Evolutionary conservation across 2,113 vertebrate species (phyloP), one percentile per base, ranked within the genome.

Genomic region (Syngnathus floridae): DNA sequence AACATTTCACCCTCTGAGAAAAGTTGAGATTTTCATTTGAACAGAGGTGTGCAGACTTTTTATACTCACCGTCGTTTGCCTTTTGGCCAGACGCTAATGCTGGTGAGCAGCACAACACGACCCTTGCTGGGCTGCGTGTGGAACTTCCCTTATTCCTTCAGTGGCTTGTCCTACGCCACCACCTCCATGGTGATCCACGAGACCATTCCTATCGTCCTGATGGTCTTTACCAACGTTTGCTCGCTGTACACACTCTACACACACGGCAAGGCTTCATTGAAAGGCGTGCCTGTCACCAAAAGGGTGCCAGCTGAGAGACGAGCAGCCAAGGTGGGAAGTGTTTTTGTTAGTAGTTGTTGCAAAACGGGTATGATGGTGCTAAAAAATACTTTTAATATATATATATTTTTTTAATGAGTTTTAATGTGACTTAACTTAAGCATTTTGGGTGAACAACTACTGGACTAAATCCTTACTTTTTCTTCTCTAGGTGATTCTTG

Each of bases 131-230:
- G 90, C 36, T 93, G 92, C 51, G 72, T 91, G 19, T 93, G 91
- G 91, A 82, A 90, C 67, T 93, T 93, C 22, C 90, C 90, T 3
- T 71, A 71, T 17, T 59, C 7, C 16, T 62, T 73, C 72, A 84
- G 73, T 1, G 88, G 88, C 14, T 74, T 92, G 72, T 77, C 79
- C 26, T 93, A 88, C 14, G 89, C 88, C 37, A 91, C 90, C 8
- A 72, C 87, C n/a, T 90, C 92, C 38, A 82, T 93, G 86, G 83
- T 91, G 65, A 85, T 92, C 71, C 91, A 93, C 14, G 90, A 93
- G 74, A 40, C 66, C 0, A 17, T 91, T 12, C 92, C 92, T 26
- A 88, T 93, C 11, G 6, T 90, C 41, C 61, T 93, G 26, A 93
- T 93, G 92, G 74, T 80, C 5, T 3, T 73, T 37, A 89, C 91